Base-by-base conservation (phyloP, 2,888 invertebrate genomes). In the Cheilosia impressa region DNA sequence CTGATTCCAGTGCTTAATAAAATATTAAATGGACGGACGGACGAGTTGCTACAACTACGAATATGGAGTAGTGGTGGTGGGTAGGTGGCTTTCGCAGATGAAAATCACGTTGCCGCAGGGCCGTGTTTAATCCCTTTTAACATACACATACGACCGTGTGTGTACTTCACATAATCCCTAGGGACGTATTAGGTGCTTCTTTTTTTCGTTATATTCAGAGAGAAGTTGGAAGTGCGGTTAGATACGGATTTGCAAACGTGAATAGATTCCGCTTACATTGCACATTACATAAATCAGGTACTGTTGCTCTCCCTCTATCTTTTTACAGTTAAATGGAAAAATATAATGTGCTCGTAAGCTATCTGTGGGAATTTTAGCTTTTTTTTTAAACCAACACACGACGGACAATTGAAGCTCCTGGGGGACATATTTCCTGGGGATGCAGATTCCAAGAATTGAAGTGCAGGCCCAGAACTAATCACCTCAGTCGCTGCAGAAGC, bases 21-120 rank as follows among this genome's bases (percentile, higher is more conserved):
- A 77, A 77, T 77, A 77, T 77, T 77, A 47, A 77, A 69, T 57
- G 45, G 55, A 38, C 69, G 50, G 60, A 53, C 43, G 62, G 41
- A 63, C 62, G 60, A 58, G 58, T 66, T 27, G 52, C 34, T 65
- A 65, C 76, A 50, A 47, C 50, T 58, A 10, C n/a, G 17, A 22
- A 55, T 17, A 34, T 3, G 2, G 34, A 13, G 0, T 13, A 45
- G 53, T 15, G 22, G 15, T 34, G 57, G 57, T 15, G 31, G 19
- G 43, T 24, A 43, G 68, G 34, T 47, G 27, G 10, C 34, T 34
- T 34, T n/a, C 9, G 24, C 31, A 68, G 50, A 65, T 57, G 58
- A 52, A 41, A 68, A 66, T 53, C 53, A 55, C 22, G 22, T n/a
- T 62, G 55, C 53, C 55, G 55, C 47, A 55, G 62, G 55, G 62